These are phyloP conservation scores for Melolontha melolontha DNA, from an alignment of 2,888 invertebrate species.

Conservation along the genomic window DNA sequence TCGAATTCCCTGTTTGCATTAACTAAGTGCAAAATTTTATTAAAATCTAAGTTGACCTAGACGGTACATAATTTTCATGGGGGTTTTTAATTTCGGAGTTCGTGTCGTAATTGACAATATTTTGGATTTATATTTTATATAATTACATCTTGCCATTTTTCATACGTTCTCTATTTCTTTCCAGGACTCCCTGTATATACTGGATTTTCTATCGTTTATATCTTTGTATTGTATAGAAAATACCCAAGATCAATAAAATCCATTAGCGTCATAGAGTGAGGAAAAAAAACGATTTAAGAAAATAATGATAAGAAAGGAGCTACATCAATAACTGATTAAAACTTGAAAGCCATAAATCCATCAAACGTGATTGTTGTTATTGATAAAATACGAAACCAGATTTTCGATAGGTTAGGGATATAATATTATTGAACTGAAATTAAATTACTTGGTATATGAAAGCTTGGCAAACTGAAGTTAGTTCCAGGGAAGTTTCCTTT, in stretches of 20 bases:
- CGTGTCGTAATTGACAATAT: too few relatives aligned
- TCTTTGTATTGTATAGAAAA: too few relatives aligned
- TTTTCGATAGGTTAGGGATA: constrained; percentile 26
- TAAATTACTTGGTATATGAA: constrained; percentile 26
- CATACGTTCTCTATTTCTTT: too few relatives aligned
- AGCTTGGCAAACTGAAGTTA: constrained; percentile 20
- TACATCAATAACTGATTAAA: constrained; percentile 21
- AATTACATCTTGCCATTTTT: too few relatives aligned
- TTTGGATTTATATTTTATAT: too few relatives aligned
- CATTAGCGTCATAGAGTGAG: constrained; percentile 4
- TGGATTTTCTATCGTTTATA: too few relatives aligned
- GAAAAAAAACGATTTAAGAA: constrained; percentile 6
- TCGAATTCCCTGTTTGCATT: too few relatives aligned
- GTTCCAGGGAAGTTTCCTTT: constrained; percentile 17
- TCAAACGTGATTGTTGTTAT: constrained; percentile 17
- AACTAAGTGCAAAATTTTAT: too few relatives aligned
- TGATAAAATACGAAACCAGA: constrained; percentile 21
- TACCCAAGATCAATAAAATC: background rate
- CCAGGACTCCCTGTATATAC: too few relatives aligned
- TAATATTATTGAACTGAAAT: constrained; percentile 30
- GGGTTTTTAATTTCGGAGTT: too few relatives aligned
- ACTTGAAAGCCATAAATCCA: constrained; percentile 18
- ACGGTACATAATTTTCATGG: too few relatives aligned
- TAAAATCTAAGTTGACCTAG: too few relatives aligned
- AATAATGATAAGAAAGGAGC: constrained; percentile 2